Percentiles rank a stretch among this genome's conserved stretches.
Conservation (phyloP, 64 coral and sea anemone genomes). For the Montipora efflorescens region DNA sequence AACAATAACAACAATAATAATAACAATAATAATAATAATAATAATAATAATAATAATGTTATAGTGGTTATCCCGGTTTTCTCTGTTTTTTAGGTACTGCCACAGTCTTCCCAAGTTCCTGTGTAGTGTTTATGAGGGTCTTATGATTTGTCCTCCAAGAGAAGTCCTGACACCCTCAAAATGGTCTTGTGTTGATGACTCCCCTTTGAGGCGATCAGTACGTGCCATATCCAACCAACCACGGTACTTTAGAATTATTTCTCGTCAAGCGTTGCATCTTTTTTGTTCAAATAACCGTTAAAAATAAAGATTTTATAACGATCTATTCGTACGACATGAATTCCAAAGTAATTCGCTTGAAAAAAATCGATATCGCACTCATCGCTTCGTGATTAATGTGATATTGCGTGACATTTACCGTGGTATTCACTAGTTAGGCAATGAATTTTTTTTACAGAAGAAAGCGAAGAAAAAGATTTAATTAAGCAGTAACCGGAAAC, state of each 20-base stretch:
- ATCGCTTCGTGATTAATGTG: too few species aligned
- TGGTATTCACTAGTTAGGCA: too few species aligned
- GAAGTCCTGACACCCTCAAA: constrained; percentile 87
- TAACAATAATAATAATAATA: neutral
- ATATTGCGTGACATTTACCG: too few species aligned
- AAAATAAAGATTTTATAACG: too few species aligned
- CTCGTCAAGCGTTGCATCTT: too few species aligned
- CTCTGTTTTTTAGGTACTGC: constrained; percentile 54
- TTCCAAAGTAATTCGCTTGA: too few species aligned
- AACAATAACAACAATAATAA: neutral
- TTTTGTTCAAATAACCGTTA: too few species aligned
- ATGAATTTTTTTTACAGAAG: too few species aligned
- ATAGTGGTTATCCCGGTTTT: neutral
- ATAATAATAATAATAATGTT: neutral
- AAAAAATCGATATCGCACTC: too few species aligned
- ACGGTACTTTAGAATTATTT: constrained; percentile 34
- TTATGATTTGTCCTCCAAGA: constrained; percentile 88
- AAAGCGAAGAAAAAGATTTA: too few species aligned
- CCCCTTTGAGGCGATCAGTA: constrained; percentile 66
- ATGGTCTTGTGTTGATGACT: constrained; percentile 72
- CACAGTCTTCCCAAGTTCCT: constrained; percentile 74
- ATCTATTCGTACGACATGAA: too few species aligned
- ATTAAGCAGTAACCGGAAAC: too few species aligned
- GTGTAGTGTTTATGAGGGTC: constrained; percentile 88
- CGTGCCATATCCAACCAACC: constrained; percentile 56